Conservation (phyloP, 1,140 invertebrate genomes). For the Camponotus vicinus region DNA sequence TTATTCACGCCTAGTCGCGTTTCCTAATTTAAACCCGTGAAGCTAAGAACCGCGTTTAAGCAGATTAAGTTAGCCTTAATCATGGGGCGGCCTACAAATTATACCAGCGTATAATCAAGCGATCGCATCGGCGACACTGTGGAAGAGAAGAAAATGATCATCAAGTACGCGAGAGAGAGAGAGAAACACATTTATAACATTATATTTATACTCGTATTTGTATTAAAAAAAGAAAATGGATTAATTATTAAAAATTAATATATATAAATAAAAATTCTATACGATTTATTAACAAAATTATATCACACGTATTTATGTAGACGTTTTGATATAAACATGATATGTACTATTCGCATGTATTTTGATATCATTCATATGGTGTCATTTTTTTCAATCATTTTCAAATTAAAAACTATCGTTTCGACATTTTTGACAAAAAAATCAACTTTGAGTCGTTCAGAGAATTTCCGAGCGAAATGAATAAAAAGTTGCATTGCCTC, state of each 20-base stretch:
- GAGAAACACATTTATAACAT: not conserved
- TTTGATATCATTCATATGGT: not conserved
- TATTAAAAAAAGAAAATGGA: not conserved
- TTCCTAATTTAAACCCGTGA: constrained; percentile 54
- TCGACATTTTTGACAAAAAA: not conserved
- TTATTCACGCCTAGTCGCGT: constrained; percentile 55
- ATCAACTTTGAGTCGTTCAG: not conserved
- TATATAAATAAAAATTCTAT: not conserved
- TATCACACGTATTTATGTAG: not conserved
- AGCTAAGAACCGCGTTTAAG: constrained; percentile 42
- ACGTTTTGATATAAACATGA: too few species aligned
- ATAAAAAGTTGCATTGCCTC: not conserved
- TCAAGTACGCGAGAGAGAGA: not conserved
- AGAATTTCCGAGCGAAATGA: not conserved
- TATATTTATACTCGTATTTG: not conserved
- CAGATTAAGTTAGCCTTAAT: constrained; percentile 78
- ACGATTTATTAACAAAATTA: not conserved
- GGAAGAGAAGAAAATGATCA: constrained; percentile 8
- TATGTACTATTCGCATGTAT: not conserved
- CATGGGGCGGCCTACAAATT: constrained; percentile 75
- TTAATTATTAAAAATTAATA: not conserved
- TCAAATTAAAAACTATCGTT: constrained; percentile 11
- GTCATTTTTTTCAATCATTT: not conserved
- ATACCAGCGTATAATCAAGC: constrained; percentile 56
- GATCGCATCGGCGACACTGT: not conserved